Conservation (phyloP, 2,113 vertebrate genomes). For the Gavia stellata region DNA sequence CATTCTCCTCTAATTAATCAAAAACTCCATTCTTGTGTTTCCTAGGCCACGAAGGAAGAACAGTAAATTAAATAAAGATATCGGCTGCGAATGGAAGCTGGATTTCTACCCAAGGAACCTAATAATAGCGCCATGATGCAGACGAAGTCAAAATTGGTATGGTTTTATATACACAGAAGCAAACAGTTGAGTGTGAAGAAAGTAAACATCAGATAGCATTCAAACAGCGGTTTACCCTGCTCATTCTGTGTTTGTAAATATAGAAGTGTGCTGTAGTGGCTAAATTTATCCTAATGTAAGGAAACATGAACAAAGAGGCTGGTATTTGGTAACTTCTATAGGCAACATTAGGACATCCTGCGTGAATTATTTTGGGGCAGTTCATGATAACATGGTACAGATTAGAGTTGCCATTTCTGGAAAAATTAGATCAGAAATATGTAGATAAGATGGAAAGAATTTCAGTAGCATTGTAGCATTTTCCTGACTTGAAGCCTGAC, state of each 20-base stretch:
- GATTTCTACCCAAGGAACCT: conserved; percentile 5
- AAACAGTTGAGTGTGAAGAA: conserved; percentile 12
- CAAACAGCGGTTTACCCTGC: background rate
- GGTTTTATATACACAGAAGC: background rate
- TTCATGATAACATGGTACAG: conserved; percentile 5
- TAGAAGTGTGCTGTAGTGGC: background rate
- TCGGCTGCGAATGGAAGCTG: background rate
- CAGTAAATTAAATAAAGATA: conserved; percentile 49
- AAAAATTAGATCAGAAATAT: conserved; percentile 54
- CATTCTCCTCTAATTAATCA: conserved; percentile 46
- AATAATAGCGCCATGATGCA: background rate
- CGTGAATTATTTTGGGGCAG: background rate
- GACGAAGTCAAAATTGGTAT: background rate
- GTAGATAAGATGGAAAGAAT: conserved; percentile 60
- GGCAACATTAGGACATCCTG: conserved; percentile 28
- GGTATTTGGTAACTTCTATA: conserved; percentile 36
- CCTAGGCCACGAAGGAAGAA: conserved; percentile 34
- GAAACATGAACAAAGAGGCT: conserved; percentile 37
- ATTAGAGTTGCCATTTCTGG: conserved; percentile 52
- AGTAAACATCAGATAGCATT: conserved; percentile 26
- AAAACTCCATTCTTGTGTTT: background rate
- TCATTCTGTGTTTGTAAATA: conserved; percentile 42
- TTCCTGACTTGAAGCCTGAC: conserved; percentile 49
- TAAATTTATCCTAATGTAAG: conserved; percentile 45
- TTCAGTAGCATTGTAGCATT: conserved; percentile 50